Base-by-base conservation (phyloP, 2,797 vertebrate genomes). In the Poecilia velifera region DNA sequence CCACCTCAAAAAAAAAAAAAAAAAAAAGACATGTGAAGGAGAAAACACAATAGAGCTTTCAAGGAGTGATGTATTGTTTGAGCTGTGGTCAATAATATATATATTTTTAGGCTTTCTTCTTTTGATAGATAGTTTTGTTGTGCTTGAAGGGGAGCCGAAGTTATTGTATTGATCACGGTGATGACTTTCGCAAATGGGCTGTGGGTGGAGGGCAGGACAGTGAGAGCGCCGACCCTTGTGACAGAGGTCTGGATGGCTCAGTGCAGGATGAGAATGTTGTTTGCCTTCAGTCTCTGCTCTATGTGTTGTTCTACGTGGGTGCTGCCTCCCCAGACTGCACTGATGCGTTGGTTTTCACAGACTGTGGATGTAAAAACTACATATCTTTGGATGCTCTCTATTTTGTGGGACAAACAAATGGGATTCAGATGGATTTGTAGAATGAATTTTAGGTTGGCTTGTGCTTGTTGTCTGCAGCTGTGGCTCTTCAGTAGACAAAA, bases 111-210 rank as follows among this genome's bases (percentile, higher is more conserved):
- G 46, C 70, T 87, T 83, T 78, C 36, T 75, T 72, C 34, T 74
- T 73, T 73, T 92, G 91, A 93, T 87, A 72, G 78, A 94, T 94
- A 85, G 73, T 62, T 89, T 72, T 86, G 83, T 80, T 83, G 68
- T 92, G 84, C 68, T 28, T 71, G n/a, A 71, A 71, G 25, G 41
- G 80, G 62, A 62, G 57, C 59, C 72, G 74, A 57, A 72, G 36
- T 79, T 25, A n/a, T 41, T n/a, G 9, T 90, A 93, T 94, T 91
- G 88, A 94, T 93, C 86, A 85, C 72, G 16, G 51, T 89, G 89
- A 84, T 88, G 89, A 88, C 84, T 91, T 88, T 76, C 74, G 66
- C 68, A 87, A 86, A 88, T 82, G 77, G 78, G 31, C 74, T 76
- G 85, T 77, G 83, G 84, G 89, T 76, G 78, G 87, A 89, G 59